Percentiles rank a stretch among this genome's conserved stretches.
phyloP scores from a whole-genome alignment of 1,140 invertebrate species.

The Camponotus floridanus region DNA sequence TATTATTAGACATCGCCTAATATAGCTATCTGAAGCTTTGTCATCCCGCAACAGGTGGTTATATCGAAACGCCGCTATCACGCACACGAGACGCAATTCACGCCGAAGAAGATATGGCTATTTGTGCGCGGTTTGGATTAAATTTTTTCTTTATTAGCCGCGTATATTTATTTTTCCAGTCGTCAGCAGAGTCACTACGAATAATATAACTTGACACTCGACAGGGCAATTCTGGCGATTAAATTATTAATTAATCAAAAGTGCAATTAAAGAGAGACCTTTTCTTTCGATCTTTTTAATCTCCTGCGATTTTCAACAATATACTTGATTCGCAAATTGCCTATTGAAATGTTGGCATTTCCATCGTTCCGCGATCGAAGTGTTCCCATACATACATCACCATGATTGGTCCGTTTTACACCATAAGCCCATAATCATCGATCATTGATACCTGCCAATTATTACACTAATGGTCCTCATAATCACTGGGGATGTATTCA shows the following conservation, averaged over 20 bases:
- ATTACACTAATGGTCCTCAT: constrained; percentile 37
- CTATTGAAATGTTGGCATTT: neutral
- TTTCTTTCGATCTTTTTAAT: neutral
- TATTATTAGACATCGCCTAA: constrained; percentile 74
- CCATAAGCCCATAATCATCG: constrained; percentile 33
- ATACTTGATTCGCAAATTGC: neutral
- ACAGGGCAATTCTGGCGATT: no score
- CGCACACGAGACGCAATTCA: constrained; percentile 50
- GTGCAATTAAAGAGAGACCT: neutral
- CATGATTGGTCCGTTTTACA: constrained; percentile 12
- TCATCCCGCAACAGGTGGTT: constrained; percentile 76
- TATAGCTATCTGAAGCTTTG: constrained; percentile 74
- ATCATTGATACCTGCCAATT: constrained; percentile 52
- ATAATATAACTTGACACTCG: neutral
- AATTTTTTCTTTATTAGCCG: neutral
- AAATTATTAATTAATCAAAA: neutral
- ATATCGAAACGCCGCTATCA: constrained; percentile 67
- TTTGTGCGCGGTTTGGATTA: neutral
- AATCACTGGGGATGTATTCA: constrained; percentile 5
- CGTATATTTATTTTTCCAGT: neutral
- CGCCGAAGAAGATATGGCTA: constrained; percentile 66
- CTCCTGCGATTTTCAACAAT: neutral
- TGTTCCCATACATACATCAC: neutral
- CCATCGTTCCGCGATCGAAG: no score
- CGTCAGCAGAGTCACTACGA: neutral